Evolutionary conservation across 2,113 vertebrate genomes (phyloP).

Genomic region (Nothocercus julius): DNA sequence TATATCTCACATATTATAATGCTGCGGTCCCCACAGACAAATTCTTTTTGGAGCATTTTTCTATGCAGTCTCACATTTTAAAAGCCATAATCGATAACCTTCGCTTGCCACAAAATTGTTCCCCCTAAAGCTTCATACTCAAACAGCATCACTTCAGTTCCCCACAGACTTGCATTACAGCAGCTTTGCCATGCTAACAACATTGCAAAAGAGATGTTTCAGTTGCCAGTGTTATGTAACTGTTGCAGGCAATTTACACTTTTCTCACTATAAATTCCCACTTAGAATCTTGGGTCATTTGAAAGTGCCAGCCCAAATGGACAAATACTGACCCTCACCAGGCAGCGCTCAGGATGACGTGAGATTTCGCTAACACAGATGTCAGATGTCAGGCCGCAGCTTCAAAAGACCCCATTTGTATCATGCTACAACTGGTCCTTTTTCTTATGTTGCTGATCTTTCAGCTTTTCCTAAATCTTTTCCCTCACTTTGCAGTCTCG

Average conservation of each 20-base stretch:
- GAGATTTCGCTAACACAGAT: not conserved
- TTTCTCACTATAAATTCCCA: not conserved
- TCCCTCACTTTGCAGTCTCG: not conserved
- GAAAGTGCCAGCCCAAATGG: not conserved
- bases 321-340: not conserved
- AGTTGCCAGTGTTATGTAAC: not conserved
- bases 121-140: conserved; percentile 10
- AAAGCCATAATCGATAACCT: conserved; percentile 6
- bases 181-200: not conserved
- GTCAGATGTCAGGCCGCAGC: not conserved
- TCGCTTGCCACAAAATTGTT: not conserved
- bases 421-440: not conserved
- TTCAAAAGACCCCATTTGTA: not conserved
- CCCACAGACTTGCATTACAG: not conserved
- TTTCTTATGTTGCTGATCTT: not conserved
- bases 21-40: not conserved
- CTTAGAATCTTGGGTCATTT: not conserved
- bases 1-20: not conserved
- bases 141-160: not conserved
- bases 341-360: not conserved
- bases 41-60: conserved; percentile 1
- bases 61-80: not conserved
- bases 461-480: not conserved
- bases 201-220: not conserved
- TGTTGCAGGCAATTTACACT: conserved; percentile 1